Conservation (phyloP, 37 sponge, comb jelly and placozoan species). For the Ianthella basta region DNA sequence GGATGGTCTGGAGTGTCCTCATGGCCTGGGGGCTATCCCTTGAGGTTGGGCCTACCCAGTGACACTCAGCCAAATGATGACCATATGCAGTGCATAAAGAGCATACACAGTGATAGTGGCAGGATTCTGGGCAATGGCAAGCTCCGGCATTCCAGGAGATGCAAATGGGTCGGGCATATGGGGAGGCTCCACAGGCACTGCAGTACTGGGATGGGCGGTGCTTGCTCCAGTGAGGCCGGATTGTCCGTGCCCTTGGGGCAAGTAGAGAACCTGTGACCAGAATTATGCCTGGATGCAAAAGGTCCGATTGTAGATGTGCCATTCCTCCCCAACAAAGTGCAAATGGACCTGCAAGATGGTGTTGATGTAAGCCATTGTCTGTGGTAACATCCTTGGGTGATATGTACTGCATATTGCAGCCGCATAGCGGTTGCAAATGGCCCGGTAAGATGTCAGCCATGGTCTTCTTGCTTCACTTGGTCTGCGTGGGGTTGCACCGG, state of each 20-base stretch:
- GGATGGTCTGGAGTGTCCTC: neutral
- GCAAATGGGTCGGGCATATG: neutral
- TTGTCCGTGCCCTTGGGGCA: neutral
- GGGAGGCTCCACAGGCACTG: neutral
- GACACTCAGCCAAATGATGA: neutral
- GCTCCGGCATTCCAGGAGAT: conserved; percentile 11
- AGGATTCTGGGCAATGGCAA: neutral
- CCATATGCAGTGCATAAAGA: neutral
- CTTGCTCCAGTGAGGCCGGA: neutral
- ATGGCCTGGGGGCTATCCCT: no score
- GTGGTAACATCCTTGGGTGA: neutral
- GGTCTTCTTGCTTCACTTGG: neutral
- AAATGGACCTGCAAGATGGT: conserved; percentile 10
- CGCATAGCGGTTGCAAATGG: neutral
- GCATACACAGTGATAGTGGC: neutral
- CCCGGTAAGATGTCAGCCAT: neutral
- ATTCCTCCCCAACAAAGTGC: neutral
- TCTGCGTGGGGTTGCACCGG: no score
- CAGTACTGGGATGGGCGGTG: neutral
- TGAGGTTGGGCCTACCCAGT: neutral
- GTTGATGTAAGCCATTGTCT: conserved; percentile 12
- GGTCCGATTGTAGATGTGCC: neutral
- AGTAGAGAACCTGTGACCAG: neutral
- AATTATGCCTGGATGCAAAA: neutral
- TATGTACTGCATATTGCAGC: neutral